phyloP scores from a whole-genome alignment of 2,888 invertebrate genomes.

The Limenitis camilla region DNA sequence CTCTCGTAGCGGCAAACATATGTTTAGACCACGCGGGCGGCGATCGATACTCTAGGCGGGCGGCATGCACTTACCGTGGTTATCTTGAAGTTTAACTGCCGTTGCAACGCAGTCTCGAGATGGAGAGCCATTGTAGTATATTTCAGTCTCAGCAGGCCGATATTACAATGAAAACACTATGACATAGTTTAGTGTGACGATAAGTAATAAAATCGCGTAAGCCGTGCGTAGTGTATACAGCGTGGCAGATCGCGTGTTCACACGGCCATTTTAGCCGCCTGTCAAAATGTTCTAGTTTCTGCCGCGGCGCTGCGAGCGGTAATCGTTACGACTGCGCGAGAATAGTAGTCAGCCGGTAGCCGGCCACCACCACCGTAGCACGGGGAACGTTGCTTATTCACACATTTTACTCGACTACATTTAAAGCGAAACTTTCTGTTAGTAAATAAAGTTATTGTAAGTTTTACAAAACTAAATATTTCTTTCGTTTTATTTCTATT shows the following conservation, averaged over 20 bases:
- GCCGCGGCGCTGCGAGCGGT: conserved; percentile 53
- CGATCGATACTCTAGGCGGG: conserved; percentile 58
- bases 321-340: conserved; percentile 66
- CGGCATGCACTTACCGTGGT: conserved; percentile 70
- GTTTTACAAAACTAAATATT: too few relatives aligned
- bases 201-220: conserved; percentile 49
- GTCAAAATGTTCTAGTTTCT: conserved; percentile 54
- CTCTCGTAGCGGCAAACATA: conserved; percentile 50
- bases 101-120: conserved; percentile 70
- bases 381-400: conserved; percentile 32
- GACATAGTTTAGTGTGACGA: conserved; percentile 54
- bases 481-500: too few relatives aligned
- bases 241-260: conserved; percentile 68
- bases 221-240: conserved; percentile 54
- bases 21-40: conserved; percentile 61
- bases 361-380: conserved; percentile 27
- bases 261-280: conserved; percentile 69
- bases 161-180: conserved; percentile 50
- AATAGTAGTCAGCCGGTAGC: conserved; percentile 34
- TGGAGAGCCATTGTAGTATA: conserved; percentile 60
- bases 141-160: conserved; percentile 35
- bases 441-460: too few relatives aligned
- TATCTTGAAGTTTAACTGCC: conserved; percentile 72
- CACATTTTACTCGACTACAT: conserved; percentile 55
- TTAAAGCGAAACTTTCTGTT: conserved; percentile 67